These are phyloP conservation scores for Diplodus sargus DNA, from an alignment of 2,797 vertebrate genomes.

Conservation along the genomic window DNA sequence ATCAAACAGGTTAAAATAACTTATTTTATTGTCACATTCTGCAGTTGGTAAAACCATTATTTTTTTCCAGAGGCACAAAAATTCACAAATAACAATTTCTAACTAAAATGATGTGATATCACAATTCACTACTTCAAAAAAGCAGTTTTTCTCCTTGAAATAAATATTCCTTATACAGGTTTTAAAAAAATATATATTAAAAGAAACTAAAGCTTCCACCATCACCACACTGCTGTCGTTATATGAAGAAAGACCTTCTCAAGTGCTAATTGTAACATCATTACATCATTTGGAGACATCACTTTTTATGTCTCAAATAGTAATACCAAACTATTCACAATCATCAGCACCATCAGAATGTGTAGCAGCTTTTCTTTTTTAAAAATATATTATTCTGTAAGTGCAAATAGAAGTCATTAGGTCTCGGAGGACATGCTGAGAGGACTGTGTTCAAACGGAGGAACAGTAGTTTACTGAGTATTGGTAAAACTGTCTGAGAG, in stretches of 20 bases:
- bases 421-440: conserved; percentile 15
- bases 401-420: conserved; percentile 38
- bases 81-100: conserved; percentile 26
- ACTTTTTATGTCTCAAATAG: conserved; percentile 20
- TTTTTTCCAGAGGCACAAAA: conserved; percentile 49
- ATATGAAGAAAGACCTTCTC: conserved; percentile 45
- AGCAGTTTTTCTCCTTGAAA: conserved; percentile 33
- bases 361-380: conserved; percentile 52
- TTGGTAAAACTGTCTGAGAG: conserved; percentile 18
- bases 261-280: conserved; percentile 41
- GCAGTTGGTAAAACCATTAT: conserved; percentile 16
- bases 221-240: conserved; percentile 16
- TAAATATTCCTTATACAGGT: conserved; percentile 66
- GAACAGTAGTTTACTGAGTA: not conserved
- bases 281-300: too few relatives aligned
- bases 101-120: conserved; percentile 12
- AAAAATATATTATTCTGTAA: conserved; percentile 7
- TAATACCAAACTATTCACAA: conserved; percentile 21
- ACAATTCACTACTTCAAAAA: conserved; percentile 33
- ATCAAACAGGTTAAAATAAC: conserved; percentile 36
- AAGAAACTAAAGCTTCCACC: conserved; percentile 44
- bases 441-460: not conserved
- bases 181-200: conserved; percentile 31
- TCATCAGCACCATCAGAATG: conserved; percentile 12
- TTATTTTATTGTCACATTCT: conserved; percentile 54